Evolutionary conservation across 2,888 invertebrate species (phyloP).

Genomic region (Bedellia somnulentella): DNA sequence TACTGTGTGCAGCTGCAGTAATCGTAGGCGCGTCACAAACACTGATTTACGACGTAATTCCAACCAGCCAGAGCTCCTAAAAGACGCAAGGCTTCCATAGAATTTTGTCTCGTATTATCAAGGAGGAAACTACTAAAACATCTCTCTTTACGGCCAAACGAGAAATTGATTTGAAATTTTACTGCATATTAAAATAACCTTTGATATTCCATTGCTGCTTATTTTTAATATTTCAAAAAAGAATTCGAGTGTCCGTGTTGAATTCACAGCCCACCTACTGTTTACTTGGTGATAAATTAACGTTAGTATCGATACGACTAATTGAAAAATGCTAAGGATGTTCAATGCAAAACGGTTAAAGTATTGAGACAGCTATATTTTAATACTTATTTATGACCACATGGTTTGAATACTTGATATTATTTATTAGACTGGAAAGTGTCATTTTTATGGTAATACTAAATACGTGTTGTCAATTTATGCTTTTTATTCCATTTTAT

Average conservation of each 20-base stretch:
- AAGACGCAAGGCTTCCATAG: no score
- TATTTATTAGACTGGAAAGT: no score
- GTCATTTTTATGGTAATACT: not conserved
- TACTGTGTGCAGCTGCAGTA: conserved; percentile 29
- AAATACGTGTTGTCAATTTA: not conserved
- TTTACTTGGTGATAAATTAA: conserved; percentile 31
- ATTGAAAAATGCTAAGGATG: conserved; percentile 23
- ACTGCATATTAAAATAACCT: conserved; percentile 55
- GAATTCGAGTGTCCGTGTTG: no score
- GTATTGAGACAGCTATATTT: conserved; percentile 4
- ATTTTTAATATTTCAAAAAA: conserved; percentile 16
- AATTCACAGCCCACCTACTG: conserved; percentile 31
- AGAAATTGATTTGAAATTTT: conserved; percentile 54
- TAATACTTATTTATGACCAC: conserved; percentile 2
- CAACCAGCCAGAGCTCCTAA: no score
- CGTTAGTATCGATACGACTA: conserved; percentile 35
- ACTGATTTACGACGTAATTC: conserved; percentile 47
- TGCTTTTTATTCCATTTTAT: no score
- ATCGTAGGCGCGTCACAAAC: conserved; percentile 33
- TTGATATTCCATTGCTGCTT: conserved; percentile 40
- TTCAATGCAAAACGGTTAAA: conserved; percentile 4
- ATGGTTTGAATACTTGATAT: no score
- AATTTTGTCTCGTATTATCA: no score
- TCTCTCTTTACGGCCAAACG: conserved; percentile 37
- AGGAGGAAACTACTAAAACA: no score